Percentiles rank a stretch among this genome's conserved stretches.
These are phyloP conservation scores for Trematomus bernacchii DNA, from an alignment of 2,797 vertebrate species.

Conservation along the genomic window DNA sequence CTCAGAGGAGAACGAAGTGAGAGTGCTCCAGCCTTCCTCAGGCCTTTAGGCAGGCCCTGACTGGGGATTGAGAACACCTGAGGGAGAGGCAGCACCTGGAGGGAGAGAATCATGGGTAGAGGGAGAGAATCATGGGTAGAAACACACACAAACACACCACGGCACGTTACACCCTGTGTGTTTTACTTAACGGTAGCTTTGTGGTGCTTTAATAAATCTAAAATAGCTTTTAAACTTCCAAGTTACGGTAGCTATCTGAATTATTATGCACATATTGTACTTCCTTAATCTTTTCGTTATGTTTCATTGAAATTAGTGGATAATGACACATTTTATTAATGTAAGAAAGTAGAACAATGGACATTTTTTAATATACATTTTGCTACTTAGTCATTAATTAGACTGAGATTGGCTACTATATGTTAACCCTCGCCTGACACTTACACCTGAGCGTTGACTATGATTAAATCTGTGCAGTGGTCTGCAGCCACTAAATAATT, in stretches of 20 bases:
- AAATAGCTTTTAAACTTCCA: background rate
- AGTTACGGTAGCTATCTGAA: background rate
- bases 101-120: too few relatives aligned
- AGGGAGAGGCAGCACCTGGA: too few relatives aligned
- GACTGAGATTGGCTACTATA: background rate
- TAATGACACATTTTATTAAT: background rate
- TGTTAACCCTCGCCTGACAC: background rate
- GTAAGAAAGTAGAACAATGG: background rate
- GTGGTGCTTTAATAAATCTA: background rate
- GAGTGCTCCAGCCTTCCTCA: too few relatives aligned
- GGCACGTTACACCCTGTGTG: too few relatives aligned
- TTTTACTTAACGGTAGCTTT: background rate
- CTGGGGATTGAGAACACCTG: too few relatives aligned
- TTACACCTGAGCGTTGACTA: background rate
- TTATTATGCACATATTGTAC: background rate
- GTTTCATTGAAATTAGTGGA: background rate
- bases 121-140: too few relatives aligned
- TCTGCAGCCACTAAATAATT: background rate
- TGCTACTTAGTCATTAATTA: slow-evolving; percentile 2
- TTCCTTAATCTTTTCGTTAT: too few relatives aligned
- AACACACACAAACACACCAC: too few relatives aligned
- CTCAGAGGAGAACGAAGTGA: too few relatives aligned
- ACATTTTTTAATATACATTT: background rate
- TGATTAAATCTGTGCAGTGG: background rate
- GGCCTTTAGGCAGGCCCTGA: too few relatives aligned